A percentile compares a stretch with the other conserved stretches of the same genome.
Evolutionary conservation across 2,113 vertebrate species (phyloP).

Genomic region (Motacilla tschutschensis): DNA sequence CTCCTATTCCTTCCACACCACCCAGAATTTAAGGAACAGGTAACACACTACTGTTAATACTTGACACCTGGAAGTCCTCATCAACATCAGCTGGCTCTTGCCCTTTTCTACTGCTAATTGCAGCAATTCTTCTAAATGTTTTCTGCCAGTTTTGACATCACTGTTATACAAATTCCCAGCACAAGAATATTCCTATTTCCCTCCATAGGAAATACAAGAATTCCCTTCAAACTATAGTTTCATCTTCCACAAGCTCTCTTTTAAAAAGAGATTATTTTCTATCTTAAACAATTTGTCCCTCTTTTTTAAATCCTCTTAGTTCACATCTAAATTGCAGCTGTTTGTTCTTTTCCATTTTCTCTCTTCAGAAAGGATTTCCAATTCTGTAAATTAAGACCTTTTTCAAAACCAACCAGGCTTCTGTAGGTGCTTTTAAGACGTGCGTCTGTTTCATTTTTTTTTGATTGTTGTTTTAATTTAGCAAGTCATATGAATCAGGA

Average conservation of each 20-base stretch:
- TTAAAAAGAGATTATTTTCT: not conserved
- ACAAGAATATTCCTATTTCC: not conserved
- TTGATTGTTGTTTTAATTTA: not conserved
- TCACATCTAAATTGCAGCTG: not conserved
- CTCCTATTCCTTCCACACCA: not conserved
- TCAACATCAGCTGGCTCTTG: rapidly evolving
- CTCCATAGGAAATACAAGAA: not conserved
- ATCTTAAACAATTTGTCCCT: not conserved
- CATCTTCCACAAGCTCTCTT: not conserved
- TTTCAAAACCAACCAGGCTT: not conserved
- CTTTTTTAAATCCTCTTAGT: not conserved
- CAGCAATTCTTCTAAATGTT: not conserved
- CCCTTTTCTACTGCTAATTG: not conserved
- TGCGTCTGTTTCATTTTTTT: not conserved
- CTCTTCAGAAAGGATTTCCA: not conserved
- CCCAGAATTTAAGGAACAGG: not conserved
- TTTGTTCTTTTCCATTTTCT: not conserved
- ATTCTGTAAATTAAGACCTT: not conserved
- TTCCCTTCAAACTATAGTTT: not conserved
- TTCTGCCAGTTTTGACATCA: not conserved
- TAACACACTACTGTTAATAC: rapidly evolving
- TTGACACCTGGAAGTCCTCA: not conserved
- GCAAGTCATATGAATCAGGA: not conserved
- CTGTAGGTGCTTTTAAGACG: not conserved
- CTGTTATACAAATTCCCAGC: not conserved